Conservation (phyloP, 2,888 invertebrate species). For the Calameuta filiformis region DNA sequence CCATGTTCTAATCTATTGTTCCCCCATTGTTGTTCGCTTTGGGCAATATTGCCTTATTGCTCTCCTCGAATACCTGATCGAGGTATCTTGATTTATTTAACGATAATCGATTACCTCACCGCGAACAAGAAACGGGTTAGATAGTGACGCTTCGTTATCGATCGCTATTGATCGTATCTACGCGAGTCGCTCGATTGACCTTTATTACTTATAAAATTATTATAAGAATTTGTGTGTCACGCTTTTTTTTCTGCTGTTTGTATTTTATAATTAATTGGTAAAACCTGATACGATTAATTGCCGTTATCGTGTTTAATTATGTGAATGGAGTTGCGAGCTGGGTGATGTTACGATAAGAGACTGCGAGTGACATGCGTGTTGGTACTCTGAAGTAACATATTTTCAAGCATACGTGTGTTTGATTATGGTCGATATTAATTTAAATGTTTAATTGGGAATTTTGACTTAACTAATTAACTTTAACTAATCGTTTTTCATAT, state of each 20-base stretch:
- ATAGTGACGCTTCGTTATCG: neutral
- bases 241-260: neutral
- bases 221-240: too few species aligned
- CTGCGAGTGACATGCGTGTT: neutral
- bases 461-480: constrained; percentile 20
- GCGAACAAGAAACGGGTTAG: neutral
- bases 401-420: neutral
- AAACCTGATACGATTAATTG: neutral
- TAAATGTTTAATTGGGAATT: constrained; percentile 23
- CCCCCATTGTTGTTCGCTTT: neutral
- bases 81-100: neutral
- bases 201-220: too few species aligned
- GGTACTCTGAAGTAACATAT: neutral
- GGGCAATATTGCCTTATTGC: neutral
- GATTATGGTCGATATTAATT: constrained; percentile 6
- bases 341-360: neutral
- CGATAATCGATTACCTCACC: neutral
- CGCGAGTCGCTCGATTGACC: too few species aligned
- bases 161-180: neutral
- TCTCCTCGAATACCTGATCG: neutral
- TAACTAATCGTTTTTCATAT: neutral
- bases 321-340: neutral
- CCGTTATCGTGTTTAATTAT: neutral
- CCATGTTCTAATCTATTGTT: neutral
- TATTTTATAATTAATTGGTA: neutral